A percentile compares a stretch with the other conserved stretches of the same genome.
Conservation (phyloP, 2,113 vertebrate genomes). For the Anarhynchus alexandrinus region DNA sequence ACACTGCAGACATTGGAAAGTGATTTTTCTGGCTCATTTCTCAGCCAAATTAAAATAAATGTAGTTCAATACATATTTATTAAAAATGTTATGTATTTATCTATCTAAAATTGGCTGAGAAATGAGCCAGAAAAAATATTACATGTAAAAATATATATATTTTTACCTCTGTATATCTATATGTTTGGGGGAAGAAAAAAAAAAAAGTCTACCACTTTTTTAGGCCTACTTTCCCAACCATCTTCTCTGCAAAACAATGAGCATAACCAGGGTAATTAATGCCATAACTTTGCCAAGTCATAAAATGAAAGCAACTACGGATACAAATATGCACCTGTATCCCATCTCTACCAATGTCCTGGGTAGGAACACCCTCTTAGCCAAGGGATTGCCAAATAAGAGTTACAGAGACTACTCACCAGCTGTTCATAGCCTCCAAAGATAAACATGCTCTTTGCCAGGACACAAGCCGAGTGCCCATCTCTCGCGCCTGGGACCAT, state of each 20-base stretch:
- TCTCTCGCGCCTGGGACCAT: conserved; percentile 92
- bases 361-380: background rate
- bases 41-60: background rate
- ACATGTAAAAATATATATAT: background rate
- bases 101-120: background rate
- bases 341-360: background rate
- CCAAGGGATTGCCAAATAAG: background rate
- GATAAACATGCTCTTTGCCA: conserved; percentile 94
- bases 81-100: background rate
- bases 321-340: background rate
- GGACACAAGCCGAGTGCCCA: conserved; percentile 92
- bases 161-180: background rate
- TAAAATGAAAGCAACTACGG: background rate
- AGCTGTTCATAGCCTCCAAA: conserved; percentile 98
- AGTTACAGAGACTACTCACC: conserved; percentile 75
- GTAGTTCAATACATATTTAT: background rate
- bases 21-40: background rate
- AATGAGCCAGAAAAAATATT: background rate
- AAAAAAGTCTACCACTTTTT: background rate
- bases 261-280: background rate
- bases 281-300: background rate
- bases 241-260: background rate
- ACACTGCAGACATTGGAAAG: background rate
- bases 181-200: background rate
- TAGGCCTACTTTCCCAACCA: background rate